These are phyloP conservation scores for Martes martes DNA, from an alignment of 2,113 vertebrate genomes.

Conservation along the genomic window DNA sequence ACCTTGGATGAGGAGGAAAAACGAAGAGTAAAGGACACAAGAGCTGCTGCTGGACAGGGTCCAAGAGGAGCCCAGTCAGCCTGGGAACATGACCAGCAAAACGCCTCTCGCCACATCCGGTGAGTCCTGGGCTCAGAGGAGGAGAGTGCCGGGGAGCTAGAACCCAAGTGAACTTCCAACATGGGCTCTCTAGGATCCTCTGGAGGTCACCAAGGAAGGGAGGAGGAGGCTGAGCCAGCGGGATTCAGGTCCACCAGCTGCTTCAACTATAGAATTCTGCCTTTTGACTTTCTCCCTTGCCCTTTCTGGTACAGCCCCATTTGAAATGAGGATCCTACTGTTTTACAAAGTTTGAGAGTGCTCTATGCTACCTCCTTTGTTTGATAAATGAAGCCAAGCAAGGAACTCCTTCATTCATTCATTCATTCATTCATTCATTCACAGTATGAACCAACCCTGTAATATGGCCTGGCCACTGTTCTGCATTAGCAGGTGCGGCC, in stretches of 20 bases:
- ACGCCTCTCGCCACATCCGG: neutral
- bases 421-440: neutral
- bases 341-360: neutral
- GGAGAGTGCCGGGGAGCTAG: too few relatives aligned
- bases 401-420: neutral
- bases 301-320: neutral
- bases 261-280: neutral
- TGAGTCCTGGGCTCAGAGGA: neutral
- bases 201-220: neutral
- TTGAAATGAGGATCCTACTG: neutral
- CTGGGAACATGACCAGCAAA: neutral
- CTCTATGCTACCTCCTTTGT: neutral
- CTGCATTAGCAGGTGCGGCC: neutral
- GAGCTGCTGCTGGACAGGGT: neutral
- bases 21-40: neutral
- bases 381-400: neutral
- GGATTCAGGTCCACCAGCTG: neutral
- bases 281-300: neutral
- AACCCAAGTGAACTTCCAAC: neutral
- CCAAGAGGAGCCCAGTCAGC: neutral
- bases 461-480: neutral
- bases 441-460: neutral
- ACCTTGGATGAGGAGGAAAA: neutral
- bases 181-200: neutral
- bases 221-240: neutral